phyloP scores from a whole-genome alignment of 1,140 invertebrate species.

The Zaprionus nigranus region DNA sequence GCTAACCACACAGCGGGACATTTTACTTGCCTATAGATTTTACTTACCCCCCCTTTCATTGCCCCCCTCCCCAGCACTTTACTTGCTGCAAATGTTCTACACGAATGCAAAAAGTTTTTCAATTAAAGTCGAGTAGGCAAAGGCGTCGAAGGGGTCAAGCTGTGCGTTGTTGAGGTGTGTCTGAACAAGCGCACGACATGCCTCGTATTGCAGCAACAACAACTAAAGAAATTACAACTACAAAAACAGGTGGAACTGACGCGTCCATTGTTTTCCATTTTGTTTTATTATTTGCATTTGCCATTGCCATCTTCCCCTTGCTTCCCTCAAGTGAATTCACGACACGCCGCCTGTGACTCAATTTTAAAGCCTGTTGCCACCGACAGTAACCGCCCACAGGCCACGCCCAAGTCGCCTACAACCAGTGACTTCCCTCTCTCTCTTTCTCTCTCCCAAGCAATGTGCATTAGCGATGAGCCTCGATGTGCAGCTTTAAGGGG shows the following conservation, averaged over 20 bases:
- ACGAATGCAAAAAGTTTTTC: slow-evolving; percentile 48
- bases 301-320: background rate
- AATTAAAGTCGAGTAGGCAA: slow-evolving; percentile 38
- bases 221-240: slow-evolving; percentile 11
- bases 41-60: background rate
- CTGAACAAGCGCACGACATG: slow-evolving; percentile 23
- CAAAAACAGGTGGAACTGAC: slow-evolving; percentile 21
- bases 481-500: background rate
- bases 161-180: slow-evolving; percentile 21
- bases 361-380: slow-evolving; percentile 5
- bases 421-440: background rate
- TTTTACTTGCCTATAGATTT: background rate
- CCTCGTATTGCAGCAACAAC: slow-evolving; percentile 2
- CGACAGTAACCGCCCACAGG: background rate
- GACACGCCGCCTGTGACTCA: slow-evolving; percentile 8
- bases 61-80: background rate
- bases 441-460: background rate
- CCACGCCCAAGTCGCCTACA: background rate
- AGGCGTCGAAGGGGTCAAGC: background rate
- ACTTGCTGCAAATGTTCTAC: slow-evolving; percentile 5
- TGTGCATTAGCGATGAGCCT: slow-evolving; percentile 15
- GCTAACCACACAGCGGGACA: background rate
- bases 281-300: slow-evolving; percentile 25
- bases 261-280: background rate
- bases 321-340: slow-evolving; percentile 12